A percentile compares a stretch with the other conserved stretches of the same genome.
Evolutionary conservation across 2,113 vertebrate species (phyloP).

Genomic region (Pangasianodon hypophthalmus): DNA sequence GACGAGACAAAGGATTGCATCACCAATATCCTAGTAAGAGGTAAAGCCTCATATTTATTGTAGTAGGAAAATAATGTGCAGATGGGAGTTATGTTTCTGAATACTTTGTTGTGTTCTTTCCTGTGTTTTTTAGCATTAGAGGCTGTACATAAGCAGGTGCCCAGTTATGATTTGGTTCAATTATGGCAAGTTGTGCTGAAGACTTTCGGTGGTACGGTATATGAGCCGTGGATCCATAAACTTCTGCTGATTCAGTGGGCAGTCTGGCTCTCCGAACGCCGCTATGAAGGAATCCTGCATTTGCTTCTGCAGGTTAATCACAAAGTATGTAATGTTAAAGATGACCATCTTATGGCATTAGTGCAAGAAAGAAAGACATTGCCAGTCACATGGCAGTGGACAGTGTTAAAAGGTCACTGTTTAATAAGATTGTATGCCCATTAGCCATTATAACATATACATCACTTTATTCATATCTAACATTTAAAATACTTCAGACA

Average conservation of each 20-base stretch:
- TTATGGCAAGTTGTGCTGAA: slow-evolving; percentile 66
- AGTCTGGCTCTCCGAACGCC: slow-evolving; percentile 67
- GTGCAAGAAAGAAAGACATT: background rate
- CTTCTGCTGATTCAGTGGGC: slow-evolving; percentile 74
- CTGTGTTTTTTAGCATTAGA: slow-evolving; percentile 61
- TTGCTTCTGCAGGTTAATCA: slow-evolving; percentile 56
- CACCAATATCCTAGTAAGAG: slow-evolving; percentile 62
- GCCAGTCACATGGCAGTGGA: background rate
- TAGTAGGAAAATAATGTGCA: background rate
- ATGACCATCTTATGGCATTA: background rate
- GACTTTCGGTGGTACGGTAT: slow-evolving; percentile 46
- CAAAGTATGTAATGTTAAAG: slow-evolving; percentile 25
- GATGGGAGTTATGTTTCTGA: slow-evolving; percentile 2
- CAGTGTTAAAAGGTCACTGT: background rate
- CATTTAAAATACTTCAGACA: background rate
- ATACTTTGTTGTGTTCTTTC: background rate
- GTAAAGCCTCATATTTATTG: slow-evolving; percentile 44
- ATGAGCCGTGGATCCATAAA: slow-evolving; percentile 46
- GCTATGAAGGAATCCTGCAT: slow-evolving; percentile 61
- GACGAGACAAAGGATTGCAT: slow-evolving; percentile 63
- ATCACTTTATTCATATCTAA: background rate
- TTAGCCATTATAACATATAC: background rate
- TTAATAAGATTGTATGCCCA: background rate
- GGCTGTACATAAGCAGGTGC: slow-evolving; percentile 35
- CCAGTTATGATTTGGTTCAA: slow-evolving; percentile 37